Base-by-base conservation (phyloP, 2,113 vertebrate species). In the Pollachius pollachius region DNA sequence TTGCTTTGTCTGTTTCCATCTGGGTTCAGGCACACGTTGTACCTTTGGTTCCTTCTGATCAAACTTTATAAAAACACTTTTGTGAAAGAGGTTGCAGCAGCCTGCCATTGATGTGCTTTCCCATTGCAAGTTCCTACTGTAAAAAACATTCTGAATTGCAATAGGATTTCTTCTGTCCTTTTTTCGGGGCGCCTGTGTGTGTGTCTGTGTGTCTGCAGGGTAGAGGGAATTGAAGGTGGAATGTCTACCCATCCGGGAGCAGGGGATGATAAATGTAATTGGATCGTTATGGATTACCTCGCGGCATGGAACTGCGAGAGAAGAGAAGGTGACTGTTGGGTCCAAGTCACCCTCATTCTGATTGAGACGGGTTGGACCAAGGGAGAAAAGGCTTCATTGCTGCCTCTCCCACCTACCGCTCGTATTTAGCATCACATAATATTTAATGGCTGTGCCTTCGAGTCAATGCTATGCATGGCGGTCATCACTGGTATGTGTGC, bases 221-320 rank as follows among this genome's bases (percentile, higher is more conserved):
- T 6, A 21, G 67, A 13, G 41, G 41, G 41, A 48, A 48, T 48
- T 48, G 63, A 76, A 19, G 57, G 76, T 67, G 65, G 59, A 64
- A 73, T 60, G 69, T 68, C 75, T 63, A 52, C 62, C 75, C 70
- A 68, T 73, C 73, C 71, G 72, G 73, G 76, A 75, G 76, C 69
- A 80, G 71, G 5, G 34, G 73, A 82, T 85, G 82, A 86, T 88
- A 86, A 88, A 89, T 89, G 86, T 87, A 86, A 89, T 87, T 87
- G 78, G 76, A 79, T 75, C 74, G 72, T 84, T 85, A 81, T 73
- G 76, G 74, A 77, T 77, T 69, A 79, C 74, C 74, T 57, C 59
- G 70, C 75, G 82, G 79, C 68, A 75, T 56, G 54, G 64, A 78
- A 48, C 8, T 48, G 41, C 41, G 6, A 48, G 41, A 1, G 9